Percentiles rank a stretch among this genome's conserved stretches.
Conservation (phyloP, 2,797 vertebrate species). For the Acrossocheilus wenchowensis region DNA sequence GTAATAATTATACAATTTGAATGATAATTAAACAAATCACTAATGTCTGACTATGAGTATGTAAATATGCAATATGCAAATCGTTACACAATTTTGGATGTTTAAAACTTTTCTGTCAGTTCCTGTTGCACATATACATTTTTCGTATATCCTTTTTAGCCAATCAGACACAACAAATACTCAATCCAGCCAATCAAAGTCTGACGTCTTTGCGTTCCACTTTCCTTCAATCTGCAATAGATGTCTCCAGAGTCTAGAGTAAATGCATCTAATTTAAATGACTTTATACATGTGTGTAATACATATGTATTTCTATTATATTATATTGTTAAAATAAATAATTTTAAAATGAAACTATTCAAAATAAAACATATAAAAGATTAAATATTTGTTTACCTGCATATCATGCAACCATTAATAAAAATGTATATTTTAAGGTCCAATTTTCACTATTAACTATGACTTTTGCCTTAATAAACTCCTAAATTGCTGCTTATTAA, state of each 20-base stretch:
- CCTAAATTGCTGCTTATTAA: not conserved
- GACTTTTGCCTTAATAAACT: not conserved
- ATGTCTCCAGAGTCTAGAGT: too few relatives aligned
- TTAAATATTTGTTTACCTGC: not conserved
- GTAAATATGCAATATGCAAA: not conserved
- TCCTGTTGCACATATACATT: not conserved
- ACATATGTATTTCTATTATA: not conserved
- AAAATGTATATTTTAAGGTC: not conserved
- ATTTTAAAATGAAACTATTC: not conserved
- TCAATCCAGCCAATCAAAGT: not conserved
- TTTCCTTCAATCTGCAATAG: too few relatives aligned
- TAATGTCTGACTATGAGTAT: not conserved
- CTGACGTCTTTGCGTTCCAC: not conserved
- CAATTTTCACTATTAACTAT: not conserved
- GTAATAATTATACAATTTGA: not conserved
- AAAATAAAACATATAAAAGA: not conserved
- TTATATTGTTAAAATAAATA: not conserved
- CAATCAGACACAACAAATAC: not conserved
- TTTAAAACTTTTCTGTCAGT: not conserved
- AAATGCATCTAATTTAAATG: not conserved
- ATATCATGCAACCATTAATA: not conserved
- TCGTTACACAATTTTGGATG: not conserved
- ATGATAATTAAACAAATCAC: not conserved
- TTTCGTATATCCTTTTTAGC: not conserved
- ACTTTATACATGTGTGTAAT: not conserved